These are phyloP conservation scores for Halcyon chelicuti DNA, from an alignment of 2,797 vertebrate species.

Conservation along the genomic window DNA sequence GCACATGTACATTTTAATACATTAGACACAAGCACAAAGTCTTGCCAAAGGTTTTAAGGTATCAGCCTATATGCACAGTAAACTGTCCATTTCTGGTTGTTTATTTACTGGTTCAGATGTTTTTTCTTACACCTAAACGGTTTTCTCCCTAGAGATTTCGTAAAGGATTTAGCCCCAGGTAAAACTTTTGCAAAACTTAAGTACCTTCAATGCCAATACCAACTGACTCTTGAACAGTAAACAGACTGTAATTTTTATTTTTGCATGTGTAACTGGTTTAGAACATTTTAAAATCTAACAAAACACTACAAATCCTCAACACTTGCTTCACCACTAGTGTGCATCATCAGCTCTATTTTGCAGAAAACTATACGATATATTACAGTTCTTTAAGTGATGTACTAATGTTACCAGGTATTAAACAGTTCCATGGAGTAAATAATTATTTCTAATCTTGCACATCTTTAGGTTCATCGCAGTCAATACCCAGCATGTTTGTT, in stretches of 20 bases:
- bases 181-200: neutral
- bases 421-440: neutral
- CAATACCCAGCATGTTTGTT: slow-evolving; percentile 24
- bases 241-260: slow-evolving; percentile 4
- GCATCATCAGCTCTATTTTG: neutral
- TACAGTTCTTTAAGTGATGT: neutral
- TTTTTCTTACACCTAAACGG: neutral
- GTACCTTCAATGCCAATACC: neutral
- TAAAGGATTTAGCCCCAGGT: neutral
- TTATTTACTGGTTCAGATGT: neutral
- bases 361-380: neutral
- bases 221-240: neutral
- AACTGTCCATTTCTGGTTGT: neutral
- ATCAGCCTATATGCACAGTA: neutral
- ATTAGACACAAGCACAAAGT: neutral
- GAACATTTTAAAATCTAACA: neutral
- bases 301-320: neutral
- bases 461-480: slow-evolving; percentile 51
- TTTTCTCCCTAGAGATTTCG: neutral
- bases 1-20: neutral
- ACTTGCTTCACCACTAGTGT: neutral
- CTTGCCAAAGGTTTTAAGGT: neutral
- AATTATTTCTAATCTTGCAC: slow-evolving; percentile 36
- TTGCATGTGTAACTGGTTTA: neutral
- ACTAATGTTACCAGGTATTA: neutral